Conservation (phyloP, 2,113 vertebrate genomes). For the Bambusicola thoracicus region DNA sequence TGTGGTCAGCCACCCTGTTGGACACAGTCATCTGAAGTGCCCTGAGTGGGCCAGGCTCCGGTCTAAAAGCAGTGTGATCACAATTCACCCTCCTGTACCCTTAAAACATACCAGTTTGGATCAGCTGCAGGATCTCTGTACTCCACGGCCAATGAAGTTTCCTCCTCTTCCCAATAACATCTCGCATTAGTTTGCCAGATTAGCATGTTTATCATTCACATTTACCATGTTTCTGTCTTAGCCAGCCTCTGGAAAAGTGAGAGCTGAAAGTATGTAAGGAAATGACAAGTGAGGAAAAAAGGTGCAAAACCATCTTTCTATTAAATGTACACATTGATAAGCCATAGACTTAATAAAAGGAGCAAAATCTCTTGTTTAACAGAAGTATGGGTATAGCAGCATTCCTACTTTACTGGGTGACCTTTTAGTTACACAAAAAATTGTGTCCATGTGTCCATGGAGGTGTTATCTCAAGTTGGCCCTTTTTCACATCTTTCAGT, state of each 20-base stretch:
- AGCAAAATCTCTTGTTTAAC: not conserved
- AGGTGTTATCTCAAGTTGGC: not conserved
- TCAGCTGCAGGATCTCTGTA: not conserved
- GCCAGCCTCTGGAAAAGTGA: not conserved
- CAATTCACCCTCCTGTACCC: not conserved
- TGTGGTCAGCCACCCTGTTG: not conserved
- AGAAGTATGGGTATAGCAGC: not conserved
- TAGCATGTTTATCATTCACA: not conserved
- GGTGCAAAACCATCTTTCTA: not conserved
- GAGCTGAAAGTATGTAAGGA: not conserved
- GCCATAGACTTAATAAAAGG: not conserved
- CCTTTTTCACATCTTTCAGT: not conserved
- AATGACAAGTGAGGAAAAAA: not conserved
- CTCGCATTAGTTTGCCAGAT: not conserved
- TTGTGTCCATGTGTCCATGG: not conserved
- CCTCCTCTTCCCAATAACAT: not conserved
- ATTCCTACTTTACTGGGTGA: not conserved
- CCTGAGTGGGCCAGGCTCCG: not conserved
- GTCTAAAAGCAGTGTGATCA: not conserved
- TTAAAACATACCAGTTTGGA: not conserved
- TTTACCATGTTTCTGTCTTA: not conserved
- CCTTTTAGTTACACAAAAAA: not conserved
- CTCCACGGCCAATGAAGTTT: not conserved
- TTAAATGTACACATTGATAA: not conserved
- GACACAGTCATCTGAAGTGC: not conserved